Conservation (phyloP, 2,888 invertebrate species). For the Bhutanitis thaidina region DNA sequence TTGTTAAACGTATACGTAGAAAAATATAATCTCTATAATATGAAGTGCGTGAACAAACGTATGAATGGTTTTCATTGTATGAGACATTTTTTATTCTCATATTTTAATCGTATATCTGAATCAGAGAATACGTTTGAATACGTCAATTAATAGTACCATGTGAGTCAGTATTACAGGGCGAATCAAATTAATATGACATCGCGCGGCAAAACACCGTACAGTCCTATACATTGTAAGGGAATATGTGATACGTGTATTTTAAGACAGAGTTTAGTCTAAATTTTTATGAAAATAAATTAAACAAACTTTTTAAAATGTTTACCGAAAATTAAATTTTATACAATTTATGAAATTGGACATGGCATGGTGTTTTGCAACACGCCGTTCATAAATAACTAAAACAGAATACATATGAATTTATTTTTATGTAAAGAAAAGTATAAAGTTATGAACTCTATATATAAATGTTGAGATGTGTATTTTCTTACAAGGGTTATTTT, state of each 20-base stretch:
- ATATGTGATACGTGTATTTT: too few relatives aligned
- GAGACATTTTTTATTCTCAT: slow-evolving; percentile 35
- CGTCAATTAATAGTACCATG: slow-evolving; percentile 58
- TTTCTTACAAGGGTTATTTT: slow-evolving; percentile 23
- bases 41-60: slow-evolving; percentile 23
- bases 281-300: too few relatives aligned
- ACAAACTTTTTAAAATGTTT: neutral
- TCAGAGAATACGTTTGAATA: slow-evolving; percentile 29
- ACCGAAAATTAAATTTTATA: neutral
- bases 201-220: slow-evolving; percentile 13
- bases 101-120: slow-evolving; percentile 29
- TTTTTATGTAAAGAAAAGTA: slow-evolving; percentile 27
- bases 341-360: neutral
- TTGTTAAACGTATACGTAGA: slow-evolving; percentile 35
- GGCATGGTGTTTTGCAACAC: slow-evolving; percentile 19
- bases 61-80: slow-evolving; percentile 15
- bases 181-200: slow-evolving; percentile 27
- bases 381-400: slow-evolving; percentile 18
- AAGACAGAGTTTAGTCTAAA: too few relatives aligned
- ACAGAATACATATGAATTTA: slow-evolving; percentile 26
- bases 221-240: neutral
- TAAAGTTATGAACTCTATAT: slow-evolving; percentile 11
- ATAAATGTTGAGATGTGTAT: slow-evolving; percentile 25
- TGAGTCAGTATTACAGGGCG: slow-evolving; percentile 77
- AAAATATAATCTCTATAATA: slow-evolving; percentile 48